These are phyloP conservation scores for Pachycephus smyrnensis DNA, from an alignment of 2,888 invertebrate genomes.

Conservation along the genomic window DNA sequence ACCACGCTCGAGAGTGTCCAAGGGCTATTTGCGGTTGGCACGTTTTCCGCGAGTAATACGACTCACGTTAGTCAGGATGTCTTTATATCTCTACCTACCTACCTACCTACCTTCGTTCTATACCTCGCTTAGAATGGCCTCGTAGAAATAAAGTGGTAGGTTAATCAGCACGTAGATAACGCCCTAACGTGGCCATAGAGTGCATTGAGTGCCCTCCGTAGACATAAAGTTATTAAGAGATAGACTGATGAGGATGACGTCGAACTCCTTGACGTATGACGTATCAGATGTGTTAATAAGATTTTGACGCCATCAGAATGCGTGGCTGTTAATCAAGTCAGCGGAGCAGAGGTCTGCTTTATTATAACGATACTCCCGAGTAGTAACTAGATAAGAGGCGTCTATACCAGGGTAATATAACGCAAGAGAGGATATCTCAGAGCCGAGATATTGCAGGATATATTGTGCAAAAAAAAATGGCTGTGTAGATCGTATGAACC, in stretches of 20 bases:
- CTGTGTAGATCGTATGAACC: constrained; percentile 3
- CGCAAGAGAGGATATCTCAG: not conserved
- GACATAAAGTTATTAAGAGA: not conserved
- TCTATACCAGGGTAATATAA: not conserved
- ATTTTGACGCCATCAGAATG: not conserved
- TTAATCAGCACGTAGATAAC: not conserved
- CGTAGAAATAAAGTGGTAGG: not conserved
- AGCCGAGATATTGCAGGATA: constrained; percentile 4
- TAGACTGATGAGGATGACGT: not conserved
- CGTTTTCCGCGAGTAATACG: constrained; percentile 13
- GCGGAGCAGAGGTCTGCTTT: constrained; percentile 24
- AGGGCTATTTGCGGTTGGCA: constrained; percentile 42
- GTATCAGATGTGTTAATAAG: not conserved
- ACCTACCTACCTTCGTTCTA: not conserved
- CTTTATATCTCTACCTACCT: not conserved
- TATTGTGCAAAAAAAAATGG: not conserved
- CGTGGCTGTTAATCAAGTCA: constrained; percentile 19
- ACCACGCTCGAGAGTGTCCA: constrained; percentile 40
- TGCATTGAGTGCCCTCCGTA: not conserved
- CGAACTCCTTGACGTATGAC: not conserved
- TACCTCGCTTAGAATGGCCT: not conserved
- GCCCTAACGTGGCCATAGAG: not conserved
- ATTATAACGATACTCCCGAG: not conserved
- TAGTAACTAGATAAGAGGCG: not conserved
- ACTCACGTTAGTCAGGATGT: not conserved